Evolutionary conservation across 2,797 vertebrate genomes (phyloP).

Genomic region (Pipistrellus pipistrellus): DNA sequence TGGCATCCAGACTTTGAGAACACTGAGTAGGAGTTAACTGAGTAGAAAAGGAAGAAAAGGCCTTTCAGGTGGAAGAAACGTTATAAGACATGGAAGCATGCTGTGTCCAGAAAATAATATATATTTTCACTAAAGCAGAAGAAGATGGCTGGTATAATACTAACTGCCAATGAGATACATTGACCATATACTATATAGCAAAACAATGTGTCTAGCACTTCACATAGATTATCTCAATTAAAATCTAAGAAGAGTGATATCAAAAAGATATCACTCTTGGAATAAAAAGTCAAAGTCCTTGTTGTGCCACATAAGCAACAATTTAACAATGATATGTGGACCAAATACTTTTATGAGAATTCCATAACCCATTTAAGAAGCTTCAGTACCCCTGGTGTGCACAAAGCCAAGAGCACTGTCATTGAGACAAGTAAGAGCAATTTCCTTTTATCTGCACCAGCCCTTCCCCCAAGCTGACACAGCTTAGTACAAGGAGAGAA

Average conservation of each 20-base stretch:
- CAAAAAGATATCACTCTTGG: not conserved
- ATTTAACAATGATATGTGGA: not conserved
- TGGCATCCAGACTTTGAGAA: conserved; percentile 21
- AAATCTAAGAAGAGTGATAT: not conserved
- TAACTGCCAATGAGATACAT: not conserved
- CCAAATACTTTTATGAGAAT: not conserved
- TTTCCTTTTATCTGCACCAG: not conserved
- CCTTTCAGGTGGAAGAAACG: not conserved
- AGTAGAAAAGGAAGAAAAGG: not conserved
- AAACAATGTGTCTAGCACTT: not conserved
- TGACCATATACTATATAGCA: not conserved
- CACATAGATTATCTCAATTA: not conserved
- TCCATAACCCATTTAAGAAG: not conserved
- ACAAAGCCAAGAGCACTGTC: not conserved
- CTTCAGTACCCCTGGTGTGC: not conserved
- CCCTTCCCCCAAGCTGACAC: not conserved
- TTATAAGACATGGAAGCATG: not conserved
- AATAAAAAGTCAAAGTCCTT: not conserved
- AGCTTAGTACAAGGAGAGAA: not conserved
- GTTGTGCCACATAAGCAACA: not conserved
- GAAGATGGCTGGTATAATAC: not conserved
- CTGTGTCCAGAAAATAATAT: not conserved
- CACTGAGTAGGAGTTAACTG: not conserved
- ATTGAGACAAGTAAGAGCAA: not conserved
- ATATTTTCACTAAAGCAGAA: conserved; percentile 9